Percentiles rank a stretch among this genome's conserved stretches.
Evolutionary conservation across 2,113 vertebrate species (phyloP).

Genomic region (Cyphomyrus plagiostoma): DNA sequence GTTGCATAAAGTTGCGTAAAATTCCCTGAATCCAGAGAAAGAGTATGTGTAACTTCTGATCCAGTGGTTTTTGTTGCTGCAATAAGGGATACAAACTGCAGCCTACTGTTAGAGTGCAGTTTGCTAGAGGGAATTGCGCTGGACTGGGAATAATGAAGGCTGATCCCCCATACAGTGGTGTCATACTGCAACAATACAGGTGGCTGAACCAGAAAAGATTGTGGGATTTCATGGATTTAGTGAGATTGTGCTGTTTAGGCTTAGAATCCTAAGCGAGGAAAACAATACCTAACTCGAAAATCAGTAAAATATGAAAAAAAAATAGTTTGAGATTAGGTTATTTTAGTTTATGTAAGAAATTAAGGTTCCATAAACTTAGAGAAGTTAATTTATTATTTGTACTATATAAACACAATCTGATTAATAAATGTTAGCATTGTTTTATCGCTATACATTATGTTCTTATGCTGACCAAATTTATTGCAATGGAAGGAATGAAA

Average conservation of each 20-base stretch:
- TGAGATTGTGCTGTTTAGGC: not conserved
- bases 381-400: not conserved
- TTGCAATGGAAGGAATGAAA: not conserved
- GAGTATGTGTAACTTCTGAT: not conserved
- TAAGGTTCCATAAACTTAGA: not conserved
- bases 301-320: not conserved
- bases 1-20: not conserved
- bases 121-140: not conserved
- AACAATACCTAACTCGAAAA: not conserved
- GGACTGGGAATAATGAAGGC: not conserved
- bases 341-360: not conserved
- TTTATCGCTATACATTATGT: not conserved
- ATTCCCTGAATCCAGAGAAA: not conserved
- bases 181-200: not conserved
- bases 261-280: not conserved
- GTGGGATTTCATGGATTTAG: not conserved
- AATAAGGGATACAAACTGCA: not conserved
- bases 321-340: not conserved
- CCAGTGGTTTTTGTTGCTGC: not conserved
- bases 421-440: not conserved
- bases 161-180: not conserved
- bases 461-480: not conserved
- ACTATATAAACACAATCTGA: not conserved
- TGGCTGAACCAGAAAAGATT: not conserved
- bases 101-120: not conserved